Conservation (phyloP, 2,797 vertebrate genomes). For the Hypotaenidia okinawae region DNA sequence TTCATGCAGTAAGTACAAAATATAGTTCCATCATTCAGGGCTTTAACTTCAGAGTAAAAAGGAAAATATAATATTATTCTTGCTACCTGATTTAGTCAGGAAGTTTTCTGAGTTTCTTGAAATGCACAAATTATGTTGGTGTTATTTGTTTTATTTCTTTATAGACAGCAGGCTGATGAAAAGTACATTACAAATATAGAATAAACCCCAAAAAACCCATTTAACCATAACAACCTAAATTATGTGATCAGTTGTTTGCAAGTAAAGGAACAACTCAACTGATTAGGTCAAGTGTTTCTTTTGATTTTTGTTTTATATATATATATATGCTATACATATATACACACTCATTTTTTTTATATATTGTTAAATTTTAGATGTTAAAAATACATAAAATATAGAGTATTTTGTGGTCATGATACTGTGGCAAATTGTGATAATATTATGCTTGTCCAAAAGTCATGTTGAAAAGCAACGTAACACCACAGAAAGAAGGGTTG, state of each 20-base stretch:
- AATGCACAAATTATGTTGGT: background rate
- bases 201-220: background rate
- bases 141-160: background rate
- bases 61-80: background rate
- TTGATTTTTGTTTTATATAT: background rate
- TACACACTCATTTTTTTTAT: background rate
- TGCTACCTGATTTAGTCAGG: background rate
- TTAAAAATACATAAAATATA: background rate
- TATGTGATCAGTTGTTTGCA: background rate
- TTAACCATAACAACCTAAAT: background rate
- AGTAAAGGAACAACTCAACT: background rate
- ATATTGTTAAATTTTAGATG: background rate
- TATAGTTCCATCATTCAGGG: background rate
- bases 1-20: background rate
- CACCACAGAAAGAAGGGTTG: background rate
- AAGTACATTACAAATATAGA: background rate
- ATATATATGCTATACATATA: background rate
- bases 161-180: background rate
- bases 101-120: background rate
- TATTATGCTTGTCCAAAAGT: background rate
- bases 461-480: background rate
- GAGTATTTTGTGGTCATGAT: background rate
- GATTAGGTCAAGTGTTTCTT: background rate
- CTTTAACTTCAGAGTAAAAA: background rate
- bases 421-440: background rate